Conservation (phyloP, 1,140 invertebrate species). For the Bradysia coprophila region DNA sequence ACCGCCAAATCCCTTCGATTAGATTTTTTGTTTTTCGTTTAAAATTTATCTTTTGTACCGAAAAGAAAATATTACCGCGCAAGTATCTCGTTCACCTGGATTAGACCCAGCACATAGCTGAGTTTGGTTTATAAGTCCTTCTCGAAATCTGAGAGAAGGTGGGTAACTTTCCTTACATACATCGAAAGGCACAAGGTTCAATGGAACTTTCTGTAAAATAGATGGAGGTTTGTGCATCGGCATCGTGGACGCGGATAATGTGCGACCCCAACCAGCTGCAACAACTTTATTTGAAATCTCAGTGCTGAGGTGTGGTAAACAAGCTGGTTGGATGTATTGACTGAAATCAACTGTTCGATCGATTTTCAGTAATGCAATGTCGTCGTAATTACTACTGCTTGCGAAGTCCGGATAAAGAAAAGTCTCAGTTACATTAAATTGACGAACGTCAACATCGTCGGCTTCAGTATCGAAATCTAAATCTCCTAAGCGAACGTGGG, state of each 20-base stretch:
- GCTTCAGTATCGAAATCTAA: background rate
- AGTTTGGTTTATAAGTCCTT: conserved; percentile 2
- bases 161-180: background rate
- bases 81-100: conserved; percentile 52
- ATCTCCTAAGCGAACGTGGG: background rate
- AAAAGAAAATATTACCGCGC: conserved; percentile 31
- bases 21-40: background rate
- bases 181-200: background rate
- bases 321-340: background rate
- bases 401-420: background rate
- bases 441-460: background rate
- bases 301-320: background rate
- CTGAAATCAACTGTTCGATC: background rate
- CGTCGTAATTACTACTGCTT: background rate
- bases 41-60: background rate
- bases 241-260: background rate
- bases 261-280: background rate
- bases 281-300: background rate
- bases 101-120: conserved; percentile 56
- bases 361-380: background rate
- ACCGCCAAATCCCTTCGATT: background rate
- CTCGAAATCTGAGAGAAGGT: background rate
- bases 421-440: background rate
- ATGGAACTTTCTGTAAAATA: background rate
- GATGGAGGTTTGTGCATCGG: too few species aligned